Conservation (phyloP, 1,140 invertebrate species). For the Lethocerus indicus region DNA sequence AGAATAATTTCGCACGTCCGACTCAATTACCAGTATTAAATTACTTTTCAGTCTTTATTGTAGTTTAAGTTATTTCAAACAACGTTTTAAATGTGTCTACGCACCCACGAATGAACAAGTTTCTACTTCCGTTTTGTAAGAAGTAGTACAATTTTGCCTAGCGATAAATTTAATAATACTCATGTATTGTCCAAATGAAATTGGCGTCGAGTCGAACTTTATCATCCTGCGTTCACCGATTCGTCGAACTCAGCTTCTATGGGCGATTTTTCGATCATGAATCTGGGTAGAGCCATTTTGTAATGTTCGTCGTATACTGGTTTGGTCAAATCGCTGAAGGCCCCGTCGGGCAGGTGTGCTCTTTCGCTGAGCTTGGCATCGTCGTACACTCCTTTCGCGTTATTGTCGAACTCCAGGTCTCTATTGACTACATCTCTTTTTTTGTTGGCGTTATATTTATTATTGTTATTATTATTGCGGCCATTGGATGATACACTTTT, state of each 20-base stretch:
- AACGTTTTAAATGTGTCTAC: no score
- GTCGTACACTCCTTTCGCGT: slow-evolving; percentile 10
- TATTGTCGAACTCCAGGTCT: slow-evolving; percentile 5
- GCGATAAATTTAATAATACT: no score
- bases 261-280: slow-evolving; percentile 45
- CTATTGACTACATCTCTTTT: slow-evolving; percentile 10
- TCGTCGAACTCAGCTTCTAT: slow-evolving; percentile 47
- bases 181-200: no score
- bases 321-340: slow-evolving; percentile 28
- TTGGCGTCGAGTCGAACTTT: neutral
- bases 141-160: no score
- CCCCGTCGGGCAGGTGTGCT: slow-evolving; percentile 15
- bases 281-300: slow-evolving; percentile 42
- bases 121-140: no score
- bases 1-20: no score
- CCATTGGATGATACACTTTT: neutral
- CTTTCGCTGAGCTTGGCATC: no score
- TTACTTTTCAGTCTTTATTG: no score
- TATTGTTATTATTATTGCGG: neutral
- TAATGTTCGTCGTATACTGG: slow-evolving; percentile 39
- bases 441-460: slow-evolving; percentile 7
- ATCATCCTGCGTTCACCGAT: slow-evolving; percentile 18
- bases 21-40: no score
- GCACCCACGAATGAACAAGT: no score
- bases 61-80: no score